Evolutionary conservation across 2,888 invertebrate species (phyloP).

Genomic region (Julus scandinavius): DNA sequence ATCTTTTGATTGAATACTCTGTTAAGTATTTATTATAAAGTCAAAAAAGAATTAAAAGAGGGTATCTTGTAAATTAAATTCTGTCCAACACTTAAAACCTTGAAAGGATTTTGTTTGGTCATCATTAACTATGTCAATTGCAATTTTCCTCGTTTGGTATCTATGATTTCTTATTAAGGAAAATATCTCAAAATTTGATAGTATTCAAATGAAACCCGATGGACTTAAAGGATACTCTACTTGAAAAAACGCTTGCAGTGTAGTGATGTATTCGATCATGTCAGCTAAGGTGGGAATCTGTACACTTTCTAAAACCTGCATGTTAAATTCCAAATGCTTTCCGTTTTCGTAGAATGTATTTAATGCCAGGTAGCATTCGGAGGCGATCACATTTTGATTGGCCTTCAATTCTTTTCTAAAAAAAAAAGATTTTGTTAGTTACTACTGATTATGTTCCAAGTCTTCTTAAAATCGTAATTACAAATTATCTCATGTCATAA

Average conservation of each 20-base stretch:
- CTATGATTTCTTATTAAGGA: not conserved
- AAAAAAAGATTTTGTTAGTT: not conserved
- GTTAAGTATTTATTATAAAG: too few species aligned
- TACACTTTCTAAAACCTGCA: not conserved
- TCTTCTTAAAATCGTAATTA: not conserved
- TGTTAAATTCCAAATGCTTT: not conserved
- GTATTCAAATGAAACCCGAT: not conserved
- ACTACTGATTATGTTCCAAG: not conserved
- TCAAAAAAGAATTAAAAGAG: too few species aligned
- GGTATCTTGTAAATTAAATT: not conserved
- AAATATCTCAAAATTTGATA: not conserved
- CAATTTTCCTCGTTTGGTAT: not conserved
- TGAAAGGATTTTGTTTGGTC: not conserved
- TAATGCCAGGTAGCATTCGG: not conserved
- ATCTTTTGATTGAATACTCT: too few species aligned
- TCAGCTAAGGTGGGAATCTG: not conserved
- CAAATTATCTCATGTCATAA: not conserved
- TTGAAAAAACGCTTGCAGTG: not conserved
- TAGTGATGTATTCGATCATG: not conserved
- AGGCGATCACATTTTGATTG: not conserved
- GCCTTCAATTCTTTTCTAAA: not conserved
- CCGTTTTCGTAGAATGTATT: not conserved
- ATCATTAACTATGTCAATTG: not conserved
- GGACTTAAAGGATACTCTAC: conserved; percentile 39
- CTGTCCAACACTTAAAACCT: not conserved